Evolutionary conservation across 2,113 vertebrate genomes (phyloP).

Genomic region (Oryzias curvinotus): DNA sequence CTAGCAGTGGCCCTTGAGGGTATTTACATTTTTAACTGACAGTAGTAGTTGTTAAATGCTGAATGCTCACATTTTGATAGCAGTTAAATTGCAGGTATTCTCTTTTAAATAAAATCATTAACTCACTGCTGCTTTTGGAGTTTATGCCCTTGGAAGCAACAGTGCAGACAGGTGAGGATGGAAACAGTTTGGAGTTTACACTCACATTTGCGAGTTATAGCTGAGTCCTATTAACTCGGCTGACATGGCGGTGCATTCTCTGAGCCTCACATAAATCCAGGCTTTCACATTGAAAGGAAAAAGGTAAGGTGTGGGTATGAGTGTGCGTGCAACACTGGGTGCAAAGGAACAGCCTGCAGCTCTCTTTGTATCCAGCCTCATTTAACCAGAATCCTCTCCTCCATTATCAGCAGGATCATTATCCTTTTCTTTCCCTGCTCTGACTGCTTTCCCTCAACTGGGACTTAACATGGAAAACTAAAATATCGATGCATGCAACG

Average conservation of each 20-base stretch:
- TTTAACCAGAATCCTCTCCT: conserved; percentile 62
- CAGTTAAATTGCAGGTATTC: too few relatives aligned
- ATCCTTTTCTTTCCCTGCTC: conserved; percentile 47
- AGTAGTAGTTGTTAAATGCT: too few relatives aligned
- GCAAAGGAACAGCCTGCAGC: conserved; percentile 64
- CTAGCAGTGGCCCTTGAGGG: too few relatives aligned
- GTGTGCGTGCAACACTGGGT: conserved; percentile 25
- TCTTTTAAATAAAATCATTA: conserved; percentile 12
- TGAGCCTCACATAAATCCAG: conserved; percentile 15
- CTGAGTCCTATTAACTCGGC: conserved; percentile 52
- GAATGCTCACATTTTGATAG: too few relatives aligned
- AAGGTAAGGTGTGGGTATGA: conserved; percentile 15
- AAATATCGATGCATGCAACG: conserved; percentile 29
- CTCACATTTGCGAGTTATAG: conserved; percentile 5
- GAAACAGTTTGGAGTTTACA: conserved; percentile 13
- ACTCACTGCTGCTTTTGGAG: background rate
- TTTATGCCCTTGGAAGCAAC: conserved; percentile 4
- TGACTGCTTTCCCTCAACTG: conserved; percentile 28
- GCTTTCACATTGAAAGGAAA: background rate
- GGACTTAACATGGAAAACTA: conserved; percentile 38
- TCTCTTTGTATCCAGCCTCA: conserved; percentile 54
- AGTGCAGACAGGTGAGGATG: conserved; percentile 18
- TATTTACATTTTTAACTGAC: too few relatives aligned
- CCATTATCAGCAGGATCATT: conserved; percentile 66
- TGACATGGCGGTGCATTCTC: conserved; percentile 4